These are phyloP conservation scores for Pogonus chalceus DNA, from an alignment of 1,140 invertebrate species.

Conservation along the genomic window DNA sequence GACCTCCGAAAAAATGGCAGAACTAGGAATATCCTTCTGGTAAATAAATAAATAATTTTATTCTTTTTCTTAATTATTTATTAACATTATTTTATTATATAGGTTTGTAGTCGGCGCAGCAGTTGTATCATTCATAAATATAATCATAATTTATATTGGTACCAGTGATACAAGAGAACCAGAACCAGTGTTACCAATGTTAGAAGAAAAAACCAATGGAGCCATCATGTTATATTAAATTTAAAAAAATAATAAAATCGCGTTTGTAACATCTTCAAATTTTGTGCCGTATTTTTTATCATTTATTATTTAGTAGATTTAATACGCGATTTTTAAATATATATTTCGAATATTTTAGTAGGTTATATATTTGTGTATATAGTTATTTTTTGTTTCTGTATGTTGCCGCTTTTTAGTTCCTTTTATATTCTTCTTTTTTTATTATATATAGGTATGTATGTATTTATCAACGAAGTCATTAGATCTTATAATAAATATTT, in stretches of 20 bases:
- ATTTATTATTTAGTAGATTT: too few species aligned
- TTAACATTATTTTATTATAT: conserved; percentile 28
- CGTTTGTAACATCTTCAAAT: too few species aligned
- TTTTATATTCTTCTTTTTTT: too few species aligned
- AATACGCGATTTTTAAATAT: too few species aligned
- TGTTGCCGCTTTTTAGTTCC: too few species aligned
- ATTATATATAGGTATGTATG: too few species aligned
- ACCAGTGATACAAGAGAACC: conserved; percentile 52
- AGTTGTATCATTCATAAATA: conserved; percentile 61
- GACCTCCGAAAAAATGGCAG: conserved; percentile 56
- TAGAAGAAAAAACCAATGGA: conserved; percentile 73
- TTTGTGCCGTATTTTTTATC: too few species aligned
- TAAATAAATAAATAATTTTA: conserved; percentile 29
- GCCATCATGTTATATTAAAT: conserved; percentile 73
- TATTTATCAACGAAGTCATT: too few species aligned
- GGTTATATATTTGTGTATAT: too few species aligned
- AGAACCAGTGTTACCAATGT: conserved; percentile 52
- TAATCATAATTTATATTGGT: conserved; percentile 62
- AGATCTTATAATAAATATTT: too few species aligned
- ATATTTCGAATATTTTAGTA: too few species aligned
- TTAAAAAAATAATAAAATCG: background rate
- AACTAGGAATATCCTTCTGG: conserved; percentile 72
- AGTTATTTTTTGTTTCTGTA: too few species aligned
- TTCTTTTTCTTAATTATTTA: conserved; percentile 6
- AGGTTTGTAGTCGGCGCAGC: conserved; percentile 68